Evolutionary conservation across 2,888 invertebrate species (phyloP).

Genomic region (Meiosimyza platycephala): DNA sequence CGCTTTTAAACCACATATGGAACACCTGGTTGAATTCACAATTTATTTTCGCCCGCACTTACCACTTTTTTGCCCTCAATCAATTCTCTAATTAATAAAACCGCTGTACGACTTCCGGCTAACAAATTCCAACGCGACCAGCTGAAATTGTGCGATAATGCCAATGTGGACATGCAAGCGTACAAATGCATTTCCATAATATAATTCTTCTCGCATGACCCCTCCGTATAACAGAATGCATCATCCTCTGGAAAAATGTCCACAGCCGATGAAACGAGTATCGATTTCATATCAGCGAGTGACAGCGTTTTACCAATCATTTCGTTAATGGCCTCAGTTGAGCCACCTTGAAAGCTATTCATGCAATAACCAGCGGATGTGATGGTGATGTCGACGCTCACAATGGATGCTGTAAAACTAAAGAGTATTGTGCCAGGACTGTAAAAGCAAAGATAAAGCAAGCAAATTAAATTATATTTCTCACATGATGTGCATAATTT

Average conservation of each 20-base stretch:
- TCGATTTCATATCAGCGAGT: slow-evolving; percentile 59
- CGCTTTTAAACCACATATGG: no score
- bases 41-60: not conserved
- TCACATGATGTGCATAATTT: no score
- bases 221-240: slow-evolving; percentile 78
- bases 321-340: slow-evolving; percentile 60
- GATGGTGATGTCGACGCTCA: slow-evolving; percentile 71
- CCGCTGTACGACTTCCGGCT: slow-evolving; percentile 67
- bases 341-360: slow-evolving; percentile 66
- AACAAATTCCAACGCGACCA: slow-evolving; percentile 82
- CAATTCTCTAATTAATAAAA: slow-evolving; percentile 63
- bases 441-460: slow-evolving; percentile 23
- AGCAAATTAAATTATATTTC: not conserved
- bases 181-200: slow-evolving; percentile 81
- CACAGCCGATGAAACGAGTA: slow-evolving; percentile 74
- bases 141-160: slow-evolving; percentile 80
- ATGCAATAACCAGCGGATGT: slow-evolving; percentile 65
- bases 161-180: slow-evolving; percentile 81
- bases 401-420: slow-evolving; percentile 70
- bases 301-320: slow-evolving; percentile 61
- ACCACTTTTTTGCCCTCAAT: slow-evolving; percentile 65
- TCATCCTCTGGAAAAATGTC: slow-evolving; percentile 87
- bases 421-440: slow-evolving; percentile 65
- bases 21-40: no score
- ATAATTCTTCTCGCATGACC: slow-evolving; percentile 76